phyloP scores from a whole-genome alignment of 1,140 invertebrate genomes.

The Bombus turneri region DNA sequence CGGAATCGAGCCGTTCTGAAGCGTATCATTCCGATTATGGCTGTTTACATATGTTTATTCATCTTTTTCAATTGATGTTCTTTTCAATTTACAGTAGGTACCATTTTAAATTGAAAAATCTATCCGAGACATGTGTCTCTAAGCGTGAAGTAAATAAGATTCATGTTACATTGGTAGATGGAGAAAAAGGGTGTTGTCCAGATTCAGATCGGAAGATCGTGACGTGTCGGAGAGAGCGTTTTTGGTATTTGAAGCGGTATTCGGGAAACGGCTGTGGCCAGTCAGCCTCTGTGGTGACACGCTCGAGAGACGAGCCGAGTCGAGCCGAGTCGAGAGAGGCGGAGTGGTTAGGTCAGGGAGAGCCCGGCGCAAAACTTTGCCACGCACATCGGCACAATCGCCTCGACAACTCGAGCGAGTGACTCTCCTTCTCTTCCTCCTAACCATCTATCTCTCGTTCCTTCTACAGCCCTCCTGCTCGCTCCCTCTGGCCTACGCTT shows the following conservation, averaged over 20 bases:
- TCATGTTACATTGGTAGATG: too few relatives aligned
- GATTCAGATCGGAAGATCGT: neutral
- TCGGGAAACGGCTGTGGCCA: constrained; percentile 53
- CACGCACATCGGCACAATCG: constrained; percentile 75
- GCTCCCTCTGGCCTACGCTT: neutral
- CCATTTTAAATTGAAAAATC: too few relatives aligned
- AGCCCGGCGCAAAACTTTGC: constrained; percentile 75
- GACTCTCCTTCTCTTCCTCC: constrained; percentile 53
- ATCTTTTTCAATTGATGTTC: neutral
- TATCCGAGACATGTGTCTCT: too few relatives aligned
- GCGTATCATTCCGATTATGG: neutral
- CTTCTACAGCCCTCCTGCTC: constrained; percentile 32
- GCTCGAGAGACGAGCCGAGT: constrained; percentile 25
- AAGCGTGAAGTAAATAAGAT: too few relatives aligned
- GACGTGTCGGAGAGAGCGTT: neutral
- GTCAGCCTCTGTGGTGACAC: constrained; percentile 5
- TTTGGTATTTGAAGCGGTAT: constrained; percentile 30
- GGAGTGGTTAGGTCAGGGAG: constrained; percentile 80
- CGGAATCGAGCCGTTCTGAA: constrained; percentile 51
- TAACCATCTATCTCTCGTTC: constrained; percentile 46
- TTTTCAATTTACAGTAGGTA: too few relatives aligned
- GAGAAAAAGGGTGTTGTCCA: neutral
- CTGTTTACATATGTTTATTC: neutral
- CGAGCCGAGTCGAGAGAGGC: constrained; percentile 64
- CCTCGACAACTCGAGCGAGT: constrained; percentile 69